Conservation (phyloP, 2,113 vertebrate genomes). For the Xyrauchen texanus region DNA sequence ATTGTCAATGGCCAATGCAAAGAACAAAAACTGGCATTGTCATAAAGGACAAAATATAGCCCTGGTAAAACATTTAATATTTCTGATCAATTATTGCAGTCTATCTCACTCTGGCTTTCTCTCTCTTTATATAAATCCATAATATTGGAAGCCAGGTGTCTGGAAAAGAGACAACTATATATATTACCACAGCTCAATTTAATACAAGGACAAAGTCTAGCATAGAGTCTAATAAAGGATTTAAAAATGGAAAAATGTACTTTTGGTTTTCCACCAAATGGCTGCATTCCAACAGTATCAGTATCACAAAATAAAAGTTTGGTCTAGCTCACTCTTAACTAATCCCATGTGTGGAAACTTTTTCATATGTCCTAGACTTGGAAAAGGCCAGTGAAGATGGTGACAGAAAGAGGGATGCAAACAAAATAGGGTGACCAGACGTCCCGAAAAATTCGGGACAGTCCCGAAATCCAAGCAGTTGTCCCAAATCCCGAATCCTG, state of each 20-base stretch:
- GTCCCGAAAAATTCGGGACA: too few relatives aligned
- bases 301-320: background rate
- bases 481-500: too few relatives aligned
- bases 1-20: too few relatives aligned
- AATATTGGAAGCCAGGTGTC: background rate
- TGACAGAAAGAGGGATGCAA: conserved; percentile 35
- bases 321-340: conserved; percentile 24
- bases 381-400: conserved; percentile 28
- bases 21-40: too few relatives aligned
- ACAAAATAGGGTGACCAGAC: too few relatives aligned
- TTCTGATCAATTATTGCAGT: too few relatives aligned
- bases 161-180: conserved; percentile 1
- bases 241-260: background rate
- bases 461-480: too few relatives aligned
- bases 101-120: background rate
- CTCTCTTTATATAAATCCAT: background rate
- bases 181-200: conserved; percentile 16
- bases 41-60: too few relatives aligned
- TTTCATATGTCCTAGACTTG: background rate
- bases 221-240: background rate
- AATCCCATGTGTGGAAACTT: conserved; percentile 41
- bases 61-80: too few relatives aligned
- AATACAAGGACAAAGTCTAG: background rate
- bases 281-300: conserved; percentile 16
- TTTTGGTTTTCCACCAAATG: background rate